Conservation (phyloP, 2,888 invertebrate genomes). For the Apodemia duryi region DNA sequence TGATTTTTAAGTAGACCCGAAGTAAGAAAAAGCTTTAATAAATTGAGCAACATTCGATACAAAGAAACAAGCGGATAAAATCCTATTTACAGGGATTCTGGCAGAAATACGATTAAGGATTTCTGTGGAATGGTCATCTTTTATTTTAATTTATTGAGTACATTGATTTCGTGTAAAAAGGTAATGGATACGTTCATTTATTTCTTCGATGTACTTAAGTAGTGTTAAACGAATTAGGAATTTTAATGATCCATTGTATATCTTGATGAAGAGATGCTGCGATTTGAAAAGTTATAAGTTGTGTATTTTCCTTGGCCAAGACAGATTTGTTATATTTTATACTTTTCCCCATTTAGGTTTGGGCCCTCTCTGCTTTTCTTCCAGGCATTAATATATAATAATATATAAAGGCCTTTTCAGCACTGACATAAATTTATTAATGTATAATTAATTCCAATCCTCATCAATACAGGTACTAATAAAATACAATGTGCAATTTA, state of each 20-base stretch:
- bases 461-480: too few relatives aligned
- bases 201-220: not conserved
- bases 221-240: constrained; percentile 12
- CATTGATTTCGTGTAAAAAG: constrained; percentile 31
- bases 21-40: constrained; percentile 57
- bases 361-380: too few relatives aligned
- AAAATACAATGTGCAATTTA: too few relatives aligned
- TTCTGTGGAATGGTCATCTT: constrained; percentile 28
- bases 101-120: constrained; percentile 48
- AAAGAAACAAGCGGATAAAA: constrained; percentile 57
- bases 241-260: constrained; percentile 10
- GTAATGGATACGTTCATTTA: constrained; percentile 1
- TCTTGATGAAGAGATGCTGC: constrained; percentile 2
- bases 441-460: too few relatives aligned
- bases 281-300: too few relatives aligned
- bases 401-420: too few relatives aligned
- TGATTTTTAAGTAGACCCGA: constrained; percentile 67
- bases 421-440: too few relatives aligned
- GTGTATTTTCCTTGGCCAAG: too few relatives aligned
- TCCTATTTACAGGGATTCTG: constrained; percentile 55
- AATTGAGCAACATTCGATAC: constrained; percentile 61
- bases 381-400: too few relatives aligned
- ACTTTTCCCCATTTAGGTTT: too few relatives aligned
- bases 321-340: too few relatives aligned
- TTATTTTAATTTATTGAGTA: constrained; percentile 32